phyloP scores from a whole-genome alignment of 2,888 invertebrate genomes.

The Agriopis marginaria region DNA sequence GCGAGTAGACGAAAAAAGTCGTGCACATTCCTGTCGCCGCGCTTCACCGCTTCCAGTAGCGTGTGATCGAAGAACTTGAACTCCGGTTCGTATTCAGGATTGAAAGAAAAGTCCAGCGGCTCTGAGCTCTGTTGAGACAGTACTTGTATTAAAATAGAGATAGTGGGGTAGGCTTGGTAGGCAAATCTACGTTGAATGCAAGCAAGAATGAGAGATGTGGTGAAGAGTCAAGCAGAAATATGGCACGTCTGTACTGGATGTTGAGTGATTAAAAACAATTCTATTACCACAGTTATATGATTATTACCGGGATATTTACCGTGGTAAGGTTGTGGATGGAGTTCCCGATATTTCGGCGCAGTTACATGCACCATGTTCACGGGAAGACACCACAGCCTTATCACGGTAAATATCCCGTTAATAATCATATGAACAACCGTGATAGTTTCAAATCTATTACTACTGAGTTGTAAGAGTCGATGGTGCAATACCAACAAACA shows the following conservation, averaged over 20 bases:
- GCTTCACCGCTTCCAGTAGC: constrained; percentile 93
- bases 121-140: constrained; percentile 87
- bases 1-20: constrained; percentile 97
- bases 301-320: too few relatives aligned
- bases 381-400: too few relatives aligned
- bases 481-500: constrained; percentile 9
- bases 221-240: constrained; percentile 15
- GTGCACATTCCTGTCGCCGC: constrained; percentile 91
- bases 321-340: too few relatives aligned
- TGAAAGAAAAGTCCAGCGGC: constrained; percentile 97
- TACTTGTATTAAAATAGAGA: not conserved
- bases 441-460: not conserved
- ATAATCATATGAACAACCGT: too few relatives aligned
- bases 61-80: constrained; percentile 97
- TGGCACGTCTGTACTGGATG: constrained; percentile 9
- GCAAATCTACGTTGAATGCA: constrained; percentile 43
- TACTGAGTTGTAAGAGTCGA: not conserved
- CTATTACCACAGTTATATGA: too few relatives aligned
- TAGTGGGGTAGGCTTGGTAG: constrained; percentile 20
- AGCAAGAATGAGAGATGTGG: constrained; percentile 10
- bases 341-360: too few relatives aligned
- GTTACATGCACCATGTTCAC: too few relatives aligned
- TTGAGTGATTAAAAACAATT: too few relatives aligned
- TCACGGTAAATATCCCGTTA: too few relatives aligned
- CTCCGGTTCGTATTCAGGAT: constrained; percentile 95